phyloP scores from a whole-genome alignment of 2,888 invertebrate species.

The Phytoseiulus persimilis region DNA sequence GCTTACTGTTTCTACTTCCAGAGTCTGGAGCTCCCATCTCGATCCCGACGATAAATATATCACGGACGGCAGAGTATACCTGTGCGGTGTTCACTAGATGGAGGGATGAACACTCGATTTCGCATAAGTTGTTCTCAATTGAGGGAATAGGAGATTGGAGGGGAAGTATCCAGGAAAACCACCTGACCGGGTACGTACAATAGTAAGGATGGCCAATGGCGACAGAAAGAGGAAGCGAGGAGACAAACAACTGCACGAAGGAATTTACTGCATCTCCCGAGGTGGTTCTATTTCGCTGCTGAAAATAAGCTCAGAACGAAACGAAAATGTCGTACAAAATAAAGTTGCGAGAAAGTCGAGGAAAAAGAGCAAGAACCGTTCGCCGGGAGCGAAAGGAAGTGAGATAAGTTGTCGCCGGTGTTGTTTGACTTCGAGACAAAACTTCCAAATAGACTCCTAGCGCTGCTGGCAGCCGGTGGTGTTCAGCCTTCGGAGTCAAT shows the following conservation, averaged over 20 bases:
- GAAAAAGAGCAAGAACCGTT: not conserved
- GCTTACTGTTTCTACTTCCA: too few relatives aligned
- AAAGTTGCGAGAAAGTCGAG: not conserved
- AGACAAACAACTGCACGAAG: not conserved
- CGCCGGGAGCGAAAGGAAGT: not conserved
- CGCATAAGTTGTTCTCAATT: too few relatives aligned
- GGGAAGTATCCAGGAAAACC: not conserved
- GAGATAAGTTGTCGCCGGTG: not conserved
- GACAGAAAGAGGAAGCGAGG: not conserved
- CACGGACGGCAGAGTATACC: too few relatives aligned
- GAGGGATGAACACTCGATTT: too few relatives aligned
- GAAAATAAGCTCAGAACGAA: not conserved
- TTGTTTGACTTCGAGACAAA: not conserved
- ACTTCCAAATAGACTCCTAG: not conserved
- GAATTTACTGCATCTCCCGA: not conserved
- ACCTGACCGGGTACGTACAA: not conserved
- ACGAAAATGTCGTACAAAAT: not conserved
- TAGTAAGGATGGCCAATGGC: not conserved
- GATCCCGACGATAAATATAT: too few relatives aligned
- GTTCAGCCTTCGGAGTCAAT: not conserved
- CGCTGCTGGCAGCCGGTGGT: not conserved
- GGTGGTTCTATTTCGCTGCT: not conserved
- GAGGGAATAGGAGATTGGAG: not conserved
- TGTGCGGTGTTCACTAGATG: too few relatives aligned
- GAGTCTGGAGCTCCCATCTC: too few relatives aligned